Evolutionary conservation across 2,888 invertebrate species (phyloP).

Genomic region (Trichacis sp.): DNA sequence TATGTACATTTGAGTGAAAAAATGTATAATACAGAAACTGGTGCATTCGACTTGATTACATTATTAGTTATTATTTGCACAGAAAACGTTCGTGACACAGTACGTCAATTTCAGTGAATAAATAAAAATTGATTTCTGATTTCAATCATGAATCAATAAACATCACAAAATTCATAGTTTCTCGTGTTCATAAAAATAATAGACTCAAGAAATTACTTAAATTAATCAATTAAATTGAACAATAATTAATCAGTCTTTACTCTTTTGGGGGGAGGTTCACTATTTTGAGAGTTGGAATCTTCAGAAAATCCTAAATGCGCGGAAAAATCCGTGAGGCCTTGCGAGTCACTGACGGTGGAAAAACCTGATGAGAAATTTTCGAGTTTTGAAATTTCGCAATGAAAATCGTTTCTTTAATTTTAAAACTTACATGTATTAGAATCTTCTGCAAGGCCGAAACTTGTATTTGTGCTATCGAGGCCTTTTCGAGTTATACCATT

Average conservation of each 20-base stretch:
- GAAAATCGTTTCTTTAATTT: too few relatives aligned
- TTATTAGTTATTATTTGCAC: too few relatives aligned
- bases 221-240: background rate
- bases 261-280: conserved; percentile 83
- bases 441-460: conserved; percentile 88
- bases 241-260: conserved; percentile 79
- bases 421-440: conserved; percentile 85
- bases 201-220: background rate
- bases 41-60: too few relatives aligned
- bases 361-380: conserved; percentile 74
- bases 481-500: conserved; percentile 79
- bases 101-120: too few relatives aligned
- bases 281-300: conserved; percentile 91
- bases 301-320: conserved; percentile 89
- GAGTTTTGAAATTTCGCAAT: too few relatives aligned
- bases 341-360: conserved; percentile 91
- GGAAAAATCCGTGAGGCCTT: conserved; percentile 89
- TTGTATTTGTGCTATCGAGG: conserved; percentile 83
- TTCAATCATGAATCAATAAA: too few relatives aligned
- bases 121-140: too few relatives aligned
- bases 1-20: too few relatives aligned
- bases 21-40: too few relatives aligned
- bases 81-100: too few relatives aligned
- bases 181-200: background rate
- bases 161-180: too few relatives aligned